A percentile compares a stretch with the other conserved stretches of the same genome.
Conservation (phyloP, 2,888 invertebrate species). For the Stenolophus ochropezus region DNA sequence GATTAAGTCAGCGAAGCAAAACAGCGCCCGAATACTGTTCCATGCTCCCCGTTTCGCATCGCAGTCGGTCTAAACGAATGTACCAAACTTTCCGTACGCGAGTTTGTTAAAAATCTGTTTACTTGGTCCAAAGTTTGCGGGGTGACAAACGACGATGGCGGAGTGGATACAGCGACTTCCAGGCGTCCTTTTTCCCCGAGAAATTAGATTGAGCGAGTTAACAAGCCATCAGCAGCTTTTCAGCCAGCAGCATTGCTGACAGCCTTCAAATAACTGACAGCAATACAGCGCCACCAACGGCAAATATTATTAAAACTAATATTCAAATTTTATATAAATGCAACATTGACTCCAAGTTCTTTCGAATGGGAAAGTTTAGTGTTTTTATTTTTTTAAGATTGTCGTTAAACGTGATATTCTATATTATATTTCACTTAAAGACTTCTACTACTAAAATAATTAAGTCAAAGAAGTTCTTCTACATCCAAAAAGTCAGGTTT, state of each 20-base stretch:
- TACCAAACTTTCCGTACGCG: constrained; percentile 55
- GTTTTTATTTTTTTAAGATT: too few relatives aligned
- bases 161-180: constrained; percentile 42
- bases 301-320: constrained; percentile 18
- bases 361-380: too few relatives aligned
- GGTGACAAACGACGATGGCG: constrained; percentile 54
- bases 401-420: too few relatives aligned
- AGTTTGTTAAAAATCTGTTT: constrained; percentile 59
- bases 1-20: constrained; percentile 56
- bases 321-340: constrained; percentile 27
- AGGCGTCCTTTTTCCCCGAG: constrained; percentile 30
- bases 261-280: constrained; percentile 41
- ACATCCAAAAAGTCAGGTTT: too few relatives aligned
- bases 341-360: too few relatives aligned
- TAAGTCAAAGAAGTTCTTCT: too few relatives aligned
- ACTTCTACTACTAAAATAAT: too few relatives aligned
- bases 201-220: constrained; percentile 57
- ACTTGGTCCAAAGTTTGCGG: constrained; percentile 55
- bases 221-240: constrained; percentile 56
- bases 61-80: constrained; percentile 49
- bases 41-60: constrained; percentile 29
- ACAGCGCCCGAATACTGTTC: constrained; percentile 44
- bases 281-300: background rate
- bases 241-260: constrained; percentile 45
- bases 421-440: too few relatives aligned